Evolutionary conservation across 1,140 invertebrate species (phyloP), one percentile per base, ranked within the genome.

Genomic region (Leptinotarsa undecemlineata): DNA sequence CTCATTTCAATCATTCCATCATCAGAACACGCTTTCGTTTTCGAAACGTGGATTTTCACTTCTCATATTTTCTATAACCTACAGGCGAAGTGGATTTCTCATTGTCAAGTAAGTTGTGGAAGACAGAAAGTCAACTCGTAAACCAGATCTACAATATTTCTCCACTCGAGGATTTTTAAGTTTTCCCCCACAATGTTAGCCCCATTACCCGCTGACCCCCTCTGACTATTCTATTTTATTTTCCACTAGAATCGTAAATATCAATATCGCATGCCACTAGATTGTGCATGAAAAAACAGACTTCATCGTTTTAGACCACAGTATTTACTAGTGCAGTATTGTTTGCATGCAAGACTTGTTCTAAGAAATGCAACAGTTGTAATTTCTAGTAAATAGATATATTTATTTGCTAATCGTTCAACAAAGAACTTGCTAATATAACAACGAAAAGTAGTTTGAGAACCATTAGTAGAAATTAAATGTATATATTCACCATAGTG

Each of bases 31-130:
- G 51, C 17, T 17, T 57, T 57, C 51, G 51, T 57, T 57, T 19
- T 57, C 15, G 0, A 17, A 57, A 0, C n/a, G 15, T 19, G 1
- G 51, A 57, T 57, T 33, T 57, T 57, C 14, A 57, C 51, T n/a
- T 19, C 51, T 57, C 51, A 57, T 57, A 57, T 57, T 57, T 57
- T 57, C 51, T 57, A 57, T 57, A 23, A 33, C 20, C 48, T 47
- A 76, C 80, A 82, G 81, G 76, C 80, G 81, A 82, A 17, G 62
- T 68, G 81, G 81, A 82, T 77, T 77, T 80, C 77, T 74, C 81
- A 17, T 76, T 77, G 60, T 72, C 81, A 82, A 82, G 81, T 82
- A 82, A 82, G 81, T 82, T 72, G 47, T 33, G 33, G 20, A 19
- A 42, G 33, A 42, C 42, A 42, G 1, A 57, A 57, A 19, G 51